A percentile compares a stretch with the other conserved stretches of the same genome.
These are phyloP conservation scores for Anodontia alba DNA, from an alignment of 2,888 invertebrate species.

Conservation along the genomic window DNA sequence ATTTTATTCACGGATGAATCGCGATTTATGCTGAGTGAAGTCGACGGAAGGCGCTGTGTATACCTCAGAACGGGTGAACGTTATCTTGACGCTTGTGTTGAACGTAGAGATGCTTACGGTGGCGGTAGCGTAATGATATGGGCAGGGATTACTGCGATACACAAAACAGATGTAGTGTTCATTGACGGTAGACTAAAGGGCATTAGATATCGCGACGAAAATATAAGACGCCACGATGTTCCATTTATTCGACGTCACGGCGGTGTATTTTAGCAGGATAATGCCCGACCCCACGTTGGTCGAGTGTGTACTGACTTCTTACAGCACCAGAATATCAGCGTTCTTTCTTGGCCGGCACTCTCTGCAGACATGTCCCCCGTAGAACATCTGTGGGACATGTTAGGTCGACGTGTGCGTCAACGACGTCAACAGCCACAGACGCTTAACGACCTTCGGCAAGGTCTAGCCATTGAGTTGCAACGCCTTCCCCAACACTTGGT, in stretches of 20 bases:
- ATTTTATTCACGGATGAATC: slow-evolving; percentile 41
- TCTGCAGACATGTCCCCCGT: slow-evolving; percentile 7
- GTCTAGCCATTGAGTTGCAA: slow-evolving; percentile 34
- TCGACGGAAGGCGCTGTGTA: neutral
- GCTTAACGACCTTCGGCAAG: slow-evolving; percentile 21
- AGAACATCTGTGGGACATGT: slow-evolving; percentile 12
- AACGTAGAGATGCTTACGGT: slow-evolving; percentile 23
- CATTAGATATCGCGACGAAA: too few species aligned
- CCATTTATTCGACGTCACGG: slow-evolving; percentile 25
- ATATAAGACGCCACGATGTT: slow-evolving; percentile 35
- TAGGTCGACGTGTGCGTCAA: slow-evolving; percentile 12
- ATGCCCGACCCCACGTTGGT: slow-evolving; percentile 11
- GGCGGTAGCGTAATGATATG: too few species aligned
- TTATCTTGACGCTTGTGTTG: slow-evolving; percentile 9
- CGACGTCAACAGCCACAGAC: slow-evolving; percentile 30
- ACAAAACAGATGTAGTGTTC: slow-evolving; percentile 22
- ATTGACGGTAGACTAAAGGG: slow-evolving; percentile 32
- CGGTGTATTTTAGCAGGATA: slow-evolving; percentile 28
- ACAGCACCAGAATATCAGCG: neutral
- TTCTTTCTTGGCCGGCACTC: slow-evolving; percentile 6
- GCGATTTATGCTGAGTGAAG: slow-evolving; percentile 20
- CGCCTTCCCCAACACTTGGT: slow-evolving; percentile 27
- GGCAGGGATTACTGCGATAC: slow-evolving; percentile 13
- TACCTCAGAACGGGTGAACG: slow-evolving; percentile 21
- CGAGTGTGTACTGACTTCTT: slow-evolving; percentile 30